Evolutionary conservation across 1,140 invertebrate species (phyloP), one percentile per base, ranked within the genome.

Genomic region (Drosophila mayri): DNA sequence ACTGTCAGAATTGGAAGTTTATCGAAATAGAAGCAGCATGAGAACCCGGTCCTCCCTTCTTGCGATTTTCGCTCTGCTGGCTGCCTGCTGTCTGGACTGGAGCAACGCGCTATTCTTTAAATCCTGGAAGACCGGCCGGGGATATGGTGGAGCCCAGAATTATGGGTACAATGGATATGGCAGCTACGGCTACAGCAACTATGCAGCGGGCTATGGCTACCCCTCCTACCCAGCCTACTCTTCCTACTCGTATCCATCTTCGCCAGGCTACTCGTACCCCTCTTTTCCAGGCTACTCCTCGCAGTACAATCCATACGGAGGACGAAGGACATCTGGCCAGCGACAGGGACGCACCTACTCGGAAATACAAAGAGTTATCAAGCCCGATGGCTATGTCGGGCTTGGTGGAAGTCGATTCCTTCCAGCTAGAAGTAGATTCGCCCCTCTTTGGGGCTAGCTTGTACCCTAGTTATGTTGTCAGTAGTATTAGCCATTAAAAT

Each of bases 331-430:
- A 30, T 57, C 63, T 12, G 61, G 65, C 25, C 64, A 75, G 9
- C 88, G 91, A 9, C 57, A 41, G 10, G 91, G 91, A 30, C 84
- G 91, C 16, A 91, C 91, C 4, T 88, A 71, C 46, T 71, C 72
- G 5, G 47, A 87, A 0, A 87, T 87, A 46, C 57, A 73, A 0
- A 58, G 43, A 6, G 84, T 87, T 25, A 20, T 88, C 3, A 64
- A 47, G 4, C 76, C 73, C 1, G 84, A 79, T 50, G 47, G 49
- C 3, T 86, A 88, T 44, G 28, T 86, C 3, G 83, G 83, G 7
- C 57, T 87, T 3, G 83, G 83, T 3, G 76, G 50, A n/a, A 54
- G 47, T 47, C 79, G 79, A 11, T 86, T 52, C 47, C 40, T 86
- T 9, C 83, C 84, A 0, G 59, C 50, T 6, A 16, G 52, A 16